Evolutionary conservation across 2,888 invertebrate genomes (phyloP), one percentile per base, ranked within the genome.

Genomic region (Heliconius ethilla): DNA sequence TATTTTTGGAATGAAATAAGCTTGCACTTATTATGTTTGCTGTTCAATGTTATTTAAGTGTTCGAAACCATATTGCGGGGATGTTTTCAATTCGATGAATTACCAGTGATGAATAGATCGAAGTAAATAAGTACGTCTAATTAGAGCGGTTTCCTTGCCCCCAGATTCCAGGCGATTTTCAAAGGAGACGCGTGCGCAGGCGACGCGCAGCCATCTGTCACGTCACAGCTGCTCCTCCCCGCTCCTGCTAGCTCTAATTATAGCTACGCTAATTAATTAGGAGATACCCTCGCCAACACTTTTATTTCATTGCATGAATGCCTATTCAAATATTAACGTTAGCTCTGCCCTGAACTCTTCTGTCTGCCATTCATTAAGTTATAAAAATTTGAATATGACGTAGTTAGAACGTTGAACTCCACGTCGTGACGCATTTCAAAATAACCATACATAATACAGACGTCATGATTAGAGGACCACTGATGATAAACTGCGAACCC

Each of bases 151-250:
- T 90, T 89, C 87, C 89, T 88, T 83, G 83, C 81, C 83, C 82
- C 82, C 86, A 85, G 85, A 87, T 87, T 87, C 87, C 87, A 78
- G 82, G 81, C 86, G 86, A 89, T 81, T 81, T 90, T 91, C 89
- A 90, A 89, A 89, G 91, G 88, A 87, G 84, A 86, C 84, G 85
- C 82, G 79, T 88, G 86, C 88, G 91, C 92, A 91, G 90, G 89
- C 89, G 88, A 86, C 87, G 87, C 92, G 93, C 92, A 86, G 88
- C 87, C 92, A 93, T 93, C 91, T 92, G 92, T 93, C 93, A 84
- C 87, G 92, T 92, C 92, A 85, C 84, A 83, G 87, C 86, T 85
- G 88, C 90, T 87, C 90, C 90, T 88, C 88, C 88, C 85, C 83
- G 84, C 87, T 86, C 85, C 85, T 86, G 88, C 88, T 83, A 82